Percentiles rank a stretch among this genome's conserved stretches.
phyloP scores from a whole-genome alignment of 2,113 vertebrate species.

The Gallinago jamesoni region DNA sequence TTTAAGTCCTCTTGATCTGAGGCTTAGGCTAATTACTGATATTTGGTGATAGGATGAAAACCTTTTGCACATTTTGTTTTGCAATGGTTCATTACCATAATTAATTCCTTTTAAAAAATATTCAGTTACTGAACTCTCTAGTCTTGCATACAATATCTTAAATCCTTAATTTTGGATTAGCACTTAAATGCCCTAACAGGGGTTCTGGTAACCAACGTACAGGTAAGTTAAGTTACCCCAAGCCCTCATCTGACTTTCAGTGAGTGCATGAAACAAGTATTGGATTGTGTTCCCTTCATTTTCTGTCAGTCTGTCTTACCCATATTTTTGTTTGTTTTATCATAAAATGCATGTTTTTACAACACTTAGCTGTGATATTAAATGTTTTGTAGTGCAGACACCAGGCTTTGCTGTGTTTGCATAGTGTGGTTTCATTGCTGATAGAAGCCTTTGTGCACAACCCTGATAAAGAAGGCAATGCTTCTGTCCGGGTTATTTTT shows the following conservation, averaged over 20 bases:
- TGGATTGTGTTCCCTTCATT: neutral
- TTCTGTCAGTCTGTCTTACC: neutral
- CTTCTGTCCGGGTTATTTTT: neutral
- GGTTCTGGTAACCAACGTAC: neutral
- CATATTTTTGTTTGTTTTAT: neutral
- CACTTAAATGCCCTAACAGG: neutral
- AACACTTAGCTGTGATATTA: neutral
- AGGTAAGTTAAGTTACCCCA: neutral
- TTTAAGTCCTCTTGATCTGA: neutral
- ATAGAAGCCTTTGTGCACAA: neutral
- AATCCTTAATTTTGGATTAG: neutral
- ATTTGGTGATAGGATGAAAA: neutral
- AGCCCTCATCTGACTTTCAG: neutral
- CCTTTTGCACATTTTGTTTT: neutral
- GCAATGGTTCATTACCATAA: neutral
- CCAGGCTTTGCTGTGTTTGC: neutral
- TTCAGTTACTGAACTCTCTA: neutral
- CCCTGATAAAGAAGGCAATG: neutral
- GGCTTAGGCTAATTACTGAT: neutral
- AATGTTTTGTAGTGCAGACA: neutral
- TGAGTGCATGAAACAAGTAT: neutral
- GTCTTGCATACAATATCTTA: neutral
- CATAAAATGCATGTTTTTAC: neutral
- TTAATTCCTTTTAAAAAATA: neutral
- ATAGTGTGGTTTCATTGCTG: neutral